Conservation (phyloP, 92 coral and sea anemone species). For the Pocillopora grandis region DNA sequence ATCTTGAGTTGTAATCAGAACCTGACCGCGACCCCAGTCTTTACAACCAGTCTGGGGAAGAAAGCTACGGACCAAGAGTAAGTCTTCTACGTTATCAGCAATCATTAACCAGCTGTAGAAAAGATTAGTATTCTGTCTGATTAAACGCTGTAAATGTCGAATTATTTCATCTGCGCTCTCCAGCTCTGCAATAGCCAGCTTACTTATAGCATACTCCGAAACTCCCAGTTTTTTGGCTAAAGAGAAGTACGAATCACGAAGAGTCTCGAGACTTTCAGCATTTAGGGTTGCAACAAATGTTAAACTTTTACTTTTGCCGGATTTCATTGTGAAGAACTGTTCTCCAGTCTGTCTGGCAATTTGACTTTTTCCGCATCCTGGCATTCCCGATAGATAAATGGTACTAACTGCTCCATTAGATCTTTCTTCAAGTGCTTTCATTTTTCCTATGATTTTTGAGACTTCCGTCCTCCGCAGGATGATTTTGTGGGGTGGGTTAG, state of each 20-base stretch:
- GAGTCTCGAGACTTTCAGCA: conserved; percentile 31
- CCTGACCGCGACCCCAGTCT: conserved; percentile 34
- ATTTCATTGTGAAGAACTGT: conserved; percentile 4
- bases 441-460: not conserved
- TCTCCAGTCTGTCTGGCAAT: conserved; percentile 50
- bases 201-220: not conserved
- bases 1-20: conserved; percentile 44
- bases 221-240: conserved; percentile 21
- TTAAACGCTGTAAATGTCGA: not conserved
- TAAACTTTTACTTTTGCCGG: not conserved
- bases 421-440: conserved; percentile 8
- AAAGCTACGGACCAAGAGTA: conserved; percentile 1
- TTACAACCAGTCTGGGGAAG: conserved; percentile 24
- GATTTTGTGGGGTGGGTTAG: conserved; percentile 20
- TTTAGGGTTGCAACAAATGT: conserved; percentile 31
- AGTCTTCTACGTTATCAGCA: conserved; percentile 37
- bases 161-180: not conserved
- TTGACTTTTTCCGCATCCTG: conserved; percentile 53
- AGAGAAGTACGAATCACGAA: conserved; percentile 12
- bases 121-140: not conserved
- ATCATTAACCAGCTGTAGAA: conserved; percentile 34
- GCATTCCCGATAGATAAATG: conserved; percentile 45
- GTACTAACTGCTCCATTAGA: conserved; percentile 20
- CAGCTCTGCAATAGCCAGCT: not conserved
- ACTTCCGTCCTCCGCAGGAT: conserved; percentile 11